These are phyloP conservation scores for Dromiciops gliroides DNA, from an alignment of 2,113 vertebrate species.

Conservation along the genomic window DNA sequence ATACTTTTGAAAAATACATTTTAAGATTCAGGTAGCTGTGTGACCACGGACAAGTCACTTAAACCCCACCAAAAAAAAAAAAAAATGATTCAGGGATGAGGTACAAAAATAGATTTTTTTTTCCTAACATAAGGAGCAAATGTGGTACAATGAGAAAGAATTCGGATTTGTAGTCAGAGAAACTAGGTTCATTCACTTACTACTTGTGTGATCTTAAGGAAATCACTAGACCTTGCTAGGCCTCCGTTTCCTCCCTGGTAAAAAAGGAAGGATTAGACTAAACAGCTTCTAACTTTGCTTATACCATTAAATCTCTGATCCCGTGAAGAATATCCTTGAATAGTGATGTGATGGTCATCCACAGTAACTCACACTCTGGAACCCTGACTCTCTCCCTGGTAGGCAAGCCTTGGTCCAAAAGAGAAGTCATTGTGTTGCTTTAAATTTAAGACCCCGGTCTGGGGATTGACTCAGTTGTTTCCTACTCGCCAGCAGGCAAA, in stretches of 20 bases:
- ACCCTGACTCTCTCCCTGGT: background rate
- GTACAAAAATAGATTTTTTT: background rate
- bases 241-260: background rate
- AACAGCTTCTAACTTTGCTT: background rate
- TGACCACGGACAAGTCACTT: no score
- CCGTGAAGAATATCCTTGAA: background rate
- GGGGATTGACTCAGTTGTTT: background rate
- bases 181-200: background rate
- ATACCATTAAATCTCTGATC: background rate
- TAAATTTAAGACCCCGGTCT: background rate
- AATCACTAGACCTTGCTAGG: background rate
- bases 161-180: background rate
- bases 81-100: background rate
- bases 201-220: background rate
- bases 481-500: background rate
- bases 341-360: background rate
- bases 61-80: no score
- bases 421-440: background rate
- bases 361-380: background rate
- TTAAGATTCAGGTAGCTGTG: background rate
- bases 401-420: background rate
- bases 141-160: background rate
- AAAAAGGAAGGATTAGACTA: background rate
- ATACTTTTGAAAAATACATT: background rate
- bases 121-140: background rate